phyloP scores from a whole-genome alignment of 1,140 invertebrate genomes.

The Leptoteleia sp. region DNA sequence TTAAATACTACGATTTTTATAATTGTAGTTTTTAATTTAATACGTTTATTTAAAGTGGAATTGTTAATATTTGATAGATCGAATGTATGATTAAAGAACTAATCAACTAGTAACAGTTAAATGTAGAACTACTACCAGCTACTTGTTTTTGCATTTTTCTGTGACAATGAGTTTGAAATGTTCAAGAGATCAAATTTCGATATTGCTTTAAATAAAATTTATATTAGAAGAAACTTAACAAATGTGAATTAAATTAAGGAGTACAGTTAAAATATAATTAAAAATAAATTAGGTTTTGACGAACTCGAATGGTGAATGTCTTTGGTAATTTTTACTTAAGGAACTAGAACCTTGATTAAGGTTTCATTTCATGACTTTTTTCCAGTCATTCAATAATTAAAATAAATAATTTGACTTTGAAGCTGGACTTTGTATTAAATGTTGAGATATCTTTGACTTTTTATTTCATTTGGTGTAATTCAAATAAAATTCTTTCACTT shows the following conservation, averaged over 20 bases:
- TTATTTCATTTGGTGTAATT: no score
- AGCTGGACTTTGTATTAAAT: no score
- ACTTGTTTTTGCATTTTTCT: conserved; percentile 31
- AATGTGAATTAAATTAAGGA: conserved; percentile 6
- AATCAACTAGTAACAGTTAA: conserved; percentile 21
- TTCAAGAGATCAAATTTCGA: conserved; percentile 7
- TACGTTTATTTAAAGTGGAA: conserved; percentile 14
- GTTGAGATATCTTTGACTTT: no score
- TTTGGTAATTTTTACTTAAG: conserved; percentile 20
- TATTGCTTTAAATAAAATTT: neutral
- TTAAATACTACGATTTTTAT: conserved; percentile 2
- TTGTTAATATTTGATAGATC: conserved; percentile 3
- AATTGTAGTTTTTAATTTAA: conserved; percentile 16
- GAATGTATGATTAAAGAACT: conserved; percentile 6
- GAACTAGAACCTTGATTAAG: neutral
- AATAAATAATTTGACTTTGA: no score
- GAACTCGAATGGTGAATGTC: neutral
- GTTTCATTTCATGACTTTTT: no score
- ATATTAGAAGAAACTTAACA: conserved; percentile 9
- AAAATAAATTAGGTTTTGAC: conserved; percentile 8
- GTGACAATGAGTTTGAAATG: conserved; percentile 20
- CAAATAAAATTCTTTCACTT: no score
- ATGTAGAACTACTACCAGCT: conserved; percentile 15
- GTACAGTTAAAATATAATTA: neutral
- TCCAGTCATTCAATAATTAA: no score